Base-by-base conservation (phyloP, 37 sponge, comb jelly and placozoan species). In the Bolinopsis microptera region DNA sequence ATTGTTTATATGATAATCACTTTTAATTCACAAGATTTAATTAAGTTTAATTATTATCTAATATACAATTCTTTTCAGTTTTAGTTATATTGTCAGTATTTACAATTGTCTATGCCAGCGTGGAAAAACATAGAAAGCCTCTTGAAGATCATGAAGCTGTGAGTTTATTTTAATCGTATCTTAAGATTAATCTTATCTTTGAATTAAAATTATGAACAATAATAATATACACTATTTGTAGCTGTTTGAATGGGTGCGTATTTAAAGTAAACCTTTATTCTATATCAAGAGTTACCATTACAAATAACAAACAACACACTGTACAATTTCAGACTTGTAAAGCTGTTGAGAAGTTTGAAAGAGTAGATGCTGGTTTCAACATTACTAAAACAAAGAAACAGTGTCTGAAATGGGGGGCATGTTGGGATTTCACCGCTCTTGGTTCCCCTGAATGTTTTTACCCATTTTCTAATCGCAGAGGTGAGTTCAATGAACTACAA, bases 101-200 rank as follows among this genome's bases (percentile, higher is more conserved):
- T 35, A 32, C 80, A 34, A 77, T 77, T 35, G 80, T 77, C 33
- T 77, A 77, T 77, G 80, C 80, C 32, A 77, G 80, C 21, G 32
- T 77, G 22, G 80, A 77, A 3, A 77, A 77, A 34, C 37, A 32
- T 5, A 27, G 32, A 18, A 77, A 35, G 33, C 37, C 80, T 32
- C 33, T 35, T 5, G 21, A 32, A 18, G 80, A 77, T 32, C 80
- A 35, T 77, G 1, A 34, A 1, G 32, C 27, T 21, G 80, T 77
- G 5, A 32, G 80, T 77, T 8, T 30, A 23, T 21, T 24, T 72
- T 18, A n/a, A n/a, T n/a, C n/a, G n/a, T n/a, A n/a, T n/a, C 13
- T 67, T 18, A 67, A 22, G 68, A 67, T 67, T 22, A 67, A 18
- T 18, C 18, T 22, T 22, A 67, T 13, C 18, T 18, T 67, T 67